A percentile compares a stretch with the other conserved stretches of the same genome.
Evolutionary conservation across 2,888 invertebrate species (phyloP).

Genomic region (Spatulosminthurus flaviceps): DNA sequence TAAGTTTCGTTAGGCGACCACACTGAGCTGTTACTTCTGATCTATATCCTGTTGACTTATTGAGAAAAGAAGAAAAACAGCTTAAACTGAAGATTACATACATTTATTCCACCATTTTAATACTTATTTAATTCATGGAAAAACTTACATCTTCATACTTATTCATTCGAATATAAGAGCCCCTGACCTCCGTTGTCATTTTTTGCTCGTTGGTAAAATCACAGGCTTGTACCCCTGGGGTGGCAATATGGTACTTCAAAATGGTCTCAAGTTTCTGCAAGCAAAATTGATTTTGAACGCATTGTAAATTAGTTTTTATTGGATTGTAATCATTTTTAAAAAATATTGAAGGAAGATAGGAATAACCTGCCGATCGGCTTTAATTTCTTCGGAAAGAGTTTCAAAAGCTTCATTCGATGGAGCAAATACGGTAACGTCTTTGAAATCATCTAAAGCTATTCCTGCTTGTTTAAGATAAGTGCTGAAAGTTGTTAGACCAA

Average conservation of each 20-base stretch:
- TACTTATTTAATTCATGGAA: conserved; percentile 11
- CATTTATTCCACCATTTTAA: neutral
- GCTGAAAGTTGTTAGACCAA: conserved; percentile 73
- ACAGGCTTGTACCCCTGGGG: conserved; percentile 71
- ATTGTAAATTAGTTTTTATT: too few relatives aligned
- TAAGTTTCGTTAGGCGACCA: conserved; percentile 72
- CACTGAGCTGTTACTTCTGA: conserved; percentile 76
- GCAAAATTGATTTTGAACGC: conserved; percentile 19
- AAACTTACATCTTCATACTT: conserved; percentile 53
- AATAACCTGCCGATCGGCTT: conserved; percentile 52
- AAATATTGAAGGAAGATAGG: too few relatives aligned
- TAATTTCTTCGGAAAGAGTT: conserved; percentile 63
- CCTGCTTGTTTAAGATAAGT: conserved; percentile 67
- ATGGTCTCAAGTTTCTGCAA: conserved; percentile 68
- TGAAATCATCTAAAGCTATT: conserved; percentile 66
- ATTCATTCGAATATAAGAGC: conserved; percentile 55
- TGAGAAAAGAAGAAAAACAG: too few relatives aligned
- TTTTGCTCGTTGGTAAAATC: conserved; percentile 55
- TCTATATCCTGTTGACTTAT: too few relatives aligned
- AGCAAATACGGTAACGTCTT: conserved; percentile 69
- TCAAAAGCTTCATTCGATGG: conserved; percentile 68
- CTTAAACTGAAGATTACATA: neutral
- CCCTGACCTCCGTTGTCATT: conserved; percentile 49
- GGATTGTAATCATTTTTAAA: too few relatives aligned
- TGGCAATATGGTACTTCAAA: conserved; percentile 73